A percentile compares a stretch with the other conserved stretches of the same genome.
phyloP scores from a whole-genome alignment of 2,797 vertebrate genomes.

The Acanthopagrus latus region DNA sequence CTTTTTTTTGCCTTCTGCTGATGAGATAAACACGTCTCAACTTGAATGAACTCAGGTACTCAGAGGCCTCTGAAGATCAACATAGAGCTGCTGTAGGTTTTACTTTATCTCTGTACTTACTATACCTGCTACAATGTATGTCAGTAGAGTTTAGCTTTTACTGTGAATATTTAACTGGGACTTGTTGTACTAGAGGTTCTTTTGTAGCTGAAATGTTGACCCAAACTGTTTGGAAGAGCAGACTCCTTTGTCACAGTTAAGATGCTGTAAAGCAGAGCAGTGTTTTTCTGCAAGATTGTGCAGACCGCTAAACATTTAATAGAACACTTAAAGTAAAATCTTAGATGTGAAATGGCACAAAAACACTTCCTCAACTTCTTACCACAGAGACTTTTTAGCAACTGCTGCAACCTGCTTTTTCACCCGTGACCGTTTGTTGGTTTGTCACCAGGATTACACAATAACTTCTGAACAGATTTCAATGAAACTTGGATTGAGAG shows the following conservation, averaged over 20 bases:
- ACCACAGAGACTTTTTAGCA: background rate
- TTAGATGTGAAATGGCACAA: background rate
- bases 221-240: background rate
- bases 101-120: background rate
- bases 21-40: constrained; percentile 30
- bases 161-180: background rate
- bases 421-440: no score
- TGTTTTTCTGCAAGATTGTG: background rate
- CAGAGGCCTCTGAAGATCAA: background rate
- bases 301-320: background rate
- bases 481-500: no score
- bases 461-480: no score
- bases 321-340: background rate
- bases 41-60: constrained; percentile 18
- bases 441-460: no score
- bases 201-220: constrained; percentile 5
- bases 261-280: background rate
- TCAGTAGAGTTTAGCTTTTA: background rate
- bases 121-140: background rate
- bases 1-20: constrained; percentile 2
- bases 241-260: background rate
- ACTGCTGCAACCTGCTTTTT: background rate
- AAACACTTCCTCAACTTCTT: background rate
- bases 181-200: background rate
- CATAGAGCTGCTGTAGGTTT: background rate